These are phyloP conservation scores for Artemia sinica DNA, from an alignment of 2,888 invertebrate genomes.

Conservation along the genomic window DNA sequence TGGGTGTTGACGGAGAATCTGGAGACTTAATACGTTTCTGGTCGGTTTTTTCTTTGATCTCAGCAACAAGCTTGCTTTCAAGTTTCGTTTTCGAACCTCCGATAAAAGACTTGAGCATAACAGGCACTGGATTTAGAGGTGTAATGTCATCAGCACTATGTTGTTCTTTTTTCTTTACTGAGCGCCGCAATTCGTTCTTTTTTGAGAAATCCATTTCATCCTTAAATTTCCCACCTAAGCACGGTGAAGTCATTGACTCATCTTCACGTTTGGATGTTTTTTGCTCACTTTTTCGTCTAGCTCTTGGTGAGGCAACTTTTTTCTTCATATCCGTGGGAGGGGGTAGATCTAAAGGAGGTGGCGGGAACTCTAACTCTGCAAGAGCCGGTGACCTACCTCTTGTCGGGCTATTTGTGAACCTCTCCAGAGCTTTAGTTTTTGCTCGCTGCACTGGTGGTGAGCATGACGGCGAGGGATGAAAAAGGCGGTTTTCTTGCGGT, in stretches of 20 bases:
- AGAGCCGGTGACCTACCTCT: constrained; percentile 1
- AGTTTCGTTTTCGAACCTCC: constrained; percentile 33
- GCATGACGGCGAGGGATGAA: background rate
- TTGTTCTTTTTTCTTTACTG: background rate
- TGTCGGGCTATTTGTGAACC: background rate
- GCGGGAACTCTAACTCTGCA: constrained; percentile 71
- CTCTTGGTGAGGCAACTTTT: constrained; percentile 27
- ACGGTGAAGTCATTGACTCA: background rate
- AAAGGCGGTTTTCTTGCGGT: background rate
- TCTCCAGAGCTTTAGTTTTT: background rate
- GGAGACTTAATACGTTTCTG: constrained; percentile 33
- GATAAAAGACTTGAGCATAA: constrained; percentile 1
- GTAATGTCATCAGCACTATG: background rate
- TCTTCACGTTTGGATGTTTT: background rate
- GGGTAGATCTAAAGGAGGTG: constrained; percentile 60
- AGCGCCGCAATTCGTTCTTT: background rate
- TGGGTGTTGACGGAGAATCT: background rate
- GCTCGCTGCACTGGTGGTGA: constrained; percentile 2
- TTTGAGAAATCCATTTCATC: background rate
- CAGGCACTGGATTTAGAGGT: background rate
- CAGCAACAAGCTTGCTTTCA: constrained; percentile 45
- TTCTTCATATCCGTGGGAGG: constrained; percentile 46
- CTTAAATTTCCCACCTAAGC: constrained; percentile 1
- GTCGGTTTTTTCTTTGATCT: constrained; percentile 60
- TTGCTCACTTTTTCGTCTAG: constrained; percentile 26